Evolutionary conservation across 2,113 vertebrate genomes (phyloP).

Genomic region (Dipodomys spectabilis): DNA sequence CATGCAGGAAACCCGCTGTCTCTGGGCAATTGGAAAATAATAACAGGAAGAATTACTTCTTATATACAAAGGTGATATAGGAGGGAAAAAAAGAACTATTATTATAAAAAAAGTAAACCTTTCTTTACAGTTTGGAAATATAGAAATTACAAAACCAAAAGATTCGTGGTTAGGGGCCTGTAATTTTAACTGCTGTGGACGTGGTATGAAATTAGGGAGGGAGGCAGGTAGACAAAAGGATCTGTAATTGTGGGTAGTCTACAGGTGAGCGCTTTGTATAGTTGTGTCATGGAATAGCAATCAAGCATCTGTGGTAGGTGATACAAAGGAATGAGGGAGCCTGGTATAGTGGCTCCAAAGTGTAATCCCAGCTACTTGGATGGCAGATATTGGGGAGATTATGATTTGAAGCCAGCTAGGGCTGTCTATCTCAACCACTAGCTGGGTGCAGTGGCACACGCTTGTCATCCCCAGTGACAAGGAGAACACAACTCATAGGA

Average conservation of each 20-base stretch:
- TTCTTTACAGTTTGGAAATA: slow-evolving; percentile 30
- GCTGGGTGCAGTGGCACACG: too few species aligned
- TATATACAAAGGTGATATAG: not conserved
- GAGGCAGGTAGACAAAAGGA: not conserved
- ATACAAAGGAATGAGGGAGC: not conserved
- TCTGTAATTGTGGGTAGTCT: not conserved
- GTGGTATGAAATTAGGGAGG: not conserved
- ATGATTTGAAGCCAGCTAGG: too few species aligned
- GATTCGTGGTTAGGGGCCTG: slow-evolving; percentile 20
- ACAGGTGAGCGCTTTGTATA: not conserved
- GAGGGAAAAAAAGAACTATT: slow-evolving; percentile 29
- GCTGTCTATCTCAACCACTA: too few species aligned
- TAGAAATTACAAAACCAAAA: slow-evolving; percentile 22
- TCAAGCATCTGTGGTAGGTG: not conserved
- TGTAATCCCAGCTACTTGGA: too few species aligned
- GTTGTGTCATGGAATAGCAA: not conserved
- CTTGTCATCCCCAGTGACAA: too few species aligned
- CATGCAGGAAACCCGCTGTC: not conserved
- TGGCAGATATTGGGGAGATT: too few species aligned
- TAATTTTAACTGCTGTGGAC: slow-evolving; percentile 15
- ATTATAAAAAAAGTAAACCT: slow-evolving; percentile 7
- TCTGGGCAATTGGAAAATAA: not conserved
- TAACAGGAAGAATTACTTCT: slow-evolving; percentile 40
- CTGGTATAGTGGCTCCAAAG: too few species aligned
- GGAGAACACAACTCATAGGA: too few species aligned